These are phyloP conservation scores for Paramacrobiotus metropolitanus DNA, from an alignment of 1,140 invertebrate genomes.

Conservation along the genomic window DNA sequence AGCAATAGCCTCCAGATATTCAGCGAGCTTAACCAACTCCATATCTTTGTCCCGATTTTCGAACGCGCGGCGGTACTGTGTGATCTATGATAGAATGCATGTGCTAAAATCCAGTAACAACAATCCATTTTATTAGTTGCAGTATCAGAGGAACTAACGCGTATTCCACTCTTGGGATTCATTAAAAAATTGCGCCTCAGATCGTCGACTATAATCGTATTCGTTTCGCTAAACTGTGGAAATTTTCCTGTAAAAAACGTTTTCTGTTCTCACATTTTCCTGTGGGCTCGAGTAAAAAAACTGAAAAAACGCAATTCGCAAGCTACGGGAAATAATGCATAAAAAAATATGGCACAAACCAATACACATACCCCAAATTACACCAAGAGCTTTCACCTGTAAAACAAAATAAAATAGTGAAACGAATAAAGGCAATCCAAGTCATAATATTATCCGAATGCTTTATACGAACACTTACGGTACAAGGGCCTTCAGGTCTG, in stretches of 20 bases:
- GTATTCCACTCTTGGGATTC: conserved; percentile 80
- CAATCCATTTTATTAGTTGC: background rate
- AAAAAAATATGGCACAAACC: background rate
- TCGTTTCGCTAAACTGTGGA: conserved; percentile 32
- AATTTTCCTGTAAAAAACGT: conserved; percentile 49
- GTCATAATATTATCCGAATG: no score
- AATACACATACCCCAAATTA: conserved; percentile 68
- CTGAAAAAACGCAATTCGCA: background rate
- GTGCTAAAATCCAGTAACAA: background rate
- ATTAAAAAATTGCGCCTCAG: conserved; percentile 89
- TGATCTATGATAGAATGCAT: conserved; percentile 32
- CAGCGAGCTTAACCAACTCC: conserved; percentile 54
- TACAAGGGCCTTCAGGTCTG: no score
- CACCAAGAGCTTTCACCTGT: conserved; percentile 78
- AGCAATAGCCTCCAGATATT: conserved; percentile 64
- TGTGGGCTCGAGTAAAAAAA: no score
- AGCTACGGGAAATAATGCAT: background rate
- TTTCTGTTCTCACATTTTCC: no score
- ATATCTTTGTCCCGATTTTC: conserved; percentile 55
- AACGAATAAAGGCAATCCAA: conserved; percentile 8
- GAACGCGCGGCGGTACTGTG: conserved; percentile 69
- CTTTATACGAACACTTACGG: no score
- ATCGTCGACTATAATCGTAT: conserved; percentile 96
- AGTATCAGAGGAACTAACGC: conserved; percentile 15
- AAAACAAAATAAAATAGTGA: conserved; percentile 44